phyloP scores from a whole-genome alignment of 2,888 invertebrate genomes.

The Allophyes oxyacanthae region DNA sequence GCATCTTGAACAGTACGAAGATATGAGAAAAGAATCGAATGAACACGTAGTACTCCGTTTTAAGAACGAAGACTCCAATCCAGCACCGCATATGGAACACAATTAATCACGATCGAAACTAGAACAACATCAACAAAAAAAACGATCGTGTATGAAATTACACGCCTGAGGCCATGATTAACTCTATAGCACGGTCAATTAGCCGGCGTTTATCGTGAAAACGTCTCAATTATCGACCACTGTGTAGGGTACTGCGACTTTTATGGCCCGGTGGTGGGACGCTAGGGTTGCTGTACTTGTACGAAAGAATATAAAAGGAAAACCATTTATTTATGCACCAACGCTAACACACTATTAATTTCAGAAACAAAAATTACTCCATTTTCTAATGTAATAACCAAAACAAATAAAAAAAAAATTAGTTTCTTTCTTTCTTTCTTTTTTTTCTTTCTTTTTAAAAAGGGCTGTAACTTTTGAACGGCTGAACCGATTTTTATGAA shows the following conservation, averaged over 20 bases:
- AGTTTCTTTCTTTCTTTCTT: too few species aligned
- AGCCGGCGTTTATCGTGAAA: constrained; percentile 70
- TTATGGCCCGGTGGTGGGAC: constrained; percentile 32
- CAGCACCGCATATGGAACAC: constrained; percentile 24
- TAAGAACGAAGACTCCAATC: constrained; percentile 16
- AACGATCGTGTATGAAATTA: constrained; percentile 67
- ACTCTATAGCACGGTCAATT: constrained; percentile 68
- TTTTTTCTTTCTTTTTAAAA: too few species aligned
- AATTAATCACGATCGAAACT: constrained; percentile 68
- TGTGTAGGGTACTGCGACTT: constrained; percentile 39
- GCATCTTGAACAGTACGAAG: too few species aligned
- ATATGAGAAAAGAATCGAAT: background rate
- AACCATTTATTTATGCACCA: too few species aligned
- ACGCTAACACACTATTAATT: too few species aligned
- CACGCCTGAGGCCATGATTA: constrained; percentile 65
- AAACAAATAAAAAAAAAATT: too few species aligned
- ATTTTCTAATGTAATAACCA: too few species aligned
- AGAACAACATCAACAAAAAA: constrained; percentile 65
- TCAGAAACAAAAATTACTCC: too few species aligned
- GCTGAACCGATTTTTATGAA: too few species aligned
- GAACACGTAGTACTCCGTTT: background rate
- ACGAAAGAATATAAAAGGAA: too few species aligned
- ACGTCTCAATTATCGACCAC: constrained; percentile 73
- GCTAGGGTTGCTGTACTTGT: constrained; percentile 22
- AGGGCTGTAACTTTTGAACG: too few species aligned